Base-by-base conservation (phyloP, 2,113 vertebrate species). In the Pelvicachromis taeniatus region DNA sequence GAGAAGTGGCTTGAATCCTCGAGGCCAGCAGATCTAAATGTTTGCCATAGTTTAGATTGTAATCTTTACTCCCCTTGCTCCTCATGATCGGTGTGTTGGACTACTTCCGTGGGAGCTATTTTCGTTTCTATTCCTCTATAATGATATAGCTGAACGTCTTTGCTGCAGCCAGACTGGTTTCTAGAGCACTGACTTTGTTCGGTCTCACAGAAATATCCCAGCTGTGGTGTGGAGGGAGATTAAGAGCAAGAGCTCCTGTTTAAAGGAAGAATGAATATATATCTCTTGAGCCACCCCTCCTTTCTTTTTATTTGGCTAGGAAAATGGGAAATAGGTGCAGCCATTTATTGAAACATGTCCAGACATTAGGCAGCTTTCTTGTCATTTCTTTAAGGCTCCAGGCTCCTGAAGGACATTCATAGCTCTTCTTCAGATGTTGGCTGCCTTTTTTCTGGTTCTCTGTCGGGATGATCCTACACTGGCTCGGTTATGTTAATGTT, bases 21-120 rank as follows among this genome's bases (percentile, higher is more conserved):
- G 84, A 91, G 88, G 84, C 81, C 83, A 63, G 82, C 54, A 63
- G 88, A 84, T 85, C 80, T 16, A 29, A 88, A 92, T 94, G 94
- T 95, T 95, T 95, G 93, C 87, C 89, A 95, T 91, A 93, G 90
- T 94, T 94, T 59, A 93, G 91, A 91, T 93, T 87, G 85, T 93
- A 92, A 95, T 95, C 92, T 93, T 91, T 87, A 81, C 88, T 88
- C 91, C 81, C 84, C 87, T 94, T 85, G 87, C 65, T 89, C 81
- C 35, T 79, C 50, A 33, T 85, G 89, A 94, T 92, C 87, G 88
- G 77, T 88, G 87, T 53, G 78, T 78, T 80, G 80, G 81, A 92
- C 65, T 65, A 79, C 63, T 77, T 90, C 87, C 50, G 75, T 88
- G 63, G 23, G 35, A 86, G 89, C 88, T 95, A 95, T 95, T 95